Evolutionary conservation across 2,888 invertebrate genomes (phyloP), one percentile per base, ranked within the genome.

Genomic region (Sinopyrophorus schimmeli): DNA sequence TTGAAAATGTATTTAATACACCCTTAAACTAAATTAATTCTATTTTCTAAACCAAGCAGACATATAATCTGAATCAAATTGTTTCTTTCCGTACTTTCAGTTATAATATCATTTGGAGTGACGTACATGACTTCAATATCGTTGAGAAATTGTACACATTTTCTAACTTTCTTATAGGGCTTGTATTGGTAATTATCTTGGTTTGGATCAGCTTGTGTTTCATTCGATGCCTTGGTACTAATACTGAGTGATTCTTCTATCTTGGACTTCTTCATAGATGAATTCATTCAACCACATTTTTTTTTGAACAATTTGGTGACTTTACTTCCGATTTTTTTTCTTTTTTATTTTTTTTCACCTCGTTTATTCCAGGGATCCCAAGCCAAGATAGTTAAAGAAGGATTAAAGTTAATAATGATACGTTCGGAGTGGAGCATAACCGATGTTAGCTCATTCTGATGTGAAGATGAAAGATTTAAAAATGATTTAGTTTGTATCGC

Each of bases 71-170:
- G 54, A 58, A 23, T 6, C 14, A 5, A 51, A 17, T 31, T 47
- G 23, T 28, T 23, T 42, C 10, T 56, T 56, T 4, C 59, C 14
- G 78, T 80, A 53, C 78, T 59, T 48, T 74, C 71, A n/a, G 65
- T 71, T 11, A n/a, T n/a, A n/a, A 72, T 62, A 11, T 70, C 67
- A 58, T 82, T 80, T 0, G 79, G 80, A n/a, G 78, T 79, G 62
- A 81, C 82, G 65, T 82, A 81, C 21, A 83, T 79, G 18, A 83
- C 82, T 49, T 80, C 75, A 3, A 82, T 82, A 71, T 83, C 80
- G 40, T 70, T 68, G 3, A 72, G 73, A 61, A 76, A 76, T 34
- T 74, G 70, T 5, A 76, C 74, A 11, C 54, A 79, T 74, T 66
- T 70, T 30, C 61, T 64, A 26, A 65, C 77, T 75, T 58, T 76